A percentile compares a stretch with the other conserved stretches of the same genome.
These are phyloP conservation scores for Brachyopa scutellaris DNA, from an alignment of 2,888 invertebrate genomes.

Conservation along the genomic window DNA sequence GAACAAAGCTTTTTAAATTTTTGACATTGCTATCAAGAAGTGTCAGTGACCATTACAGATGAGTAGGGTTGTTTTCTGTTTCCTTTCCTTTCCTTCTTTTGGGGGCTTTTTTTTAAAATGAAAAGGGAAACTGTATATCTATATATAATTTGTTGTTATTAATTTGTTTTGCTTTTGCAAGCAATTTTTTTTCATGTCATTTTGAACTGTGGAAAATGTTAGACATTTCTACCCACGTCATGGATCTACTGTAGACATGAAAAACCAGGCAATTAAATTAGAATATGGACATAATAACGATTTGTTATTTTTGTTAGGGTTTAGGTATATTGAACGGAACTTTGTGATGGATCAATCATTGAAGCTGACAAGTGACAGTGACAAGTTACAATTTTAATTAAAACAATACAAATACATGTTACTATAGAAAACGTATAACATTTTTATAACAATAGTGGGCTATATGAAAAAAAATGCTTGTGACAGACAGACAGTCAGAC, in stretches of 20 bases:
- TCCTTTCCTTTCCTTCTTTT: neutral
- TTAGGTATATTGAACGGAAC: too few relatives aligned
- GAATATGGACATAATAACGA: neutral
- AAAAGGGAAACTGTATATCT: slow-evolving; percentile 3
- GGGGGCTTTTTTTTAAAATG: too few relatives aligned
- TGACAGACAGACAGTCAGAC: too few relatives aligned
- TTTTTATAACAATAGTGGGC: too few relatives aligned
- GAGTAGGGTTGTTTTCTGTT: slow-evolving; percentile 45
- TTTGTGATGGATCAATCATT: too few relatives aligned
- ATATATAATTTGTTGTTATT: neutral
- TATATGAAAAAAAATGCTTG: too few relatives aligned
- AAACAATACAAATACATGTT: too few relatives aligned
- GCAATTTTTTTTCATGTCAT: slow-evolving; percentile 2
- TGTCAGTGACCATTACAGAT: slow-evolving; percentile 52
- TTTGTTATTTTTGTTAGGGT: too few relatives aligned
- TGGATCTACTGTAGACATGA: slow-evolving; percentile 9
- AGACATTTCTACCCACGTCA: slow-evolving; percentile 33
- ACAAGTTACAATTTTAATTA: too few relatives aligned
- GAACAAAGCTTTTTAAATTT: slow-evolving; percentile 40
- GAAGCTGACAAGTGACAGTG: too few relatives aligned
- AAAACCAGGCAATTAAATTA: slow-evolving; percentile 43
- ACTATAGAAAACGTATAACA: too few relatives aligned
- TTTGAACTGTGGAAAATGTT: slow-evolving; percentile 34
- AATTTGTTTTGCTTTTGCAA: slow-evolving; percentile 9
- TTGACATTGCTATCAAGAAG: slow-evolving; percentile 44